phyloP scores from a whole-genome alignment of 2,888 invertebrate genomes.

The Meganola albula region DNA sequence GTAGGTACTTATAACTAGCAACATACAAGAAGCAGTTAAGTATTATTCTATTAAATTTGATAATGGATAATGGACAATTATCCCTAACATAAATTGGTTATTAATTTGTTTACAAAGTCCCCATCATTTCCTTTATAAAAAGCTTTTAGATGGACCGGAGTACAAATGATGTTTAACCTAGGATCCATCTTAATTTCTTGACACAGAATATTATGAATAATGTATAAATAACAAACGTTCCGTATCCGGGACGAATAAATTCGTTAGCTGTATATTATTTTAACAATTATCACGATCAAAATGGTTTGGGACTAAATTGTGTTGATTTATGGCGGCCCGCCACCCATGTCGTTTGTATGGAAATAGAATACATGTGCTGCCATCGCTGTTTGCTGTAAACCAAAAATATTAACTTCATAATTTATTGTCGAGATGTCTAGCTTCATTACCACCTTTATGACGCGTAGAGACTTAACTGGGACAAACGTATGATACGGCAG shows the following conservation, averaged over 20 bases:
- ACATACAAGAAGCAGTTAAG: slow-evolving; percentile 4
- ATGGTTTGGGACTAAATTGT: slow-evolving; percentile 63
- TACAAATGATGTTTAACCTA: slow-evolving; percentile 11
- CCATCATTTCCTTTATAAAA: slow-evolving; percentile 15
- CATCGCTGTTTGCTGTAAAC: slow-evolving; percentile 22
- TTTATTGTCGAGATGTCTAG: slow-evolving; percentile 9
- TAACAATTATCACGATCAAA: slow-evolving; percentile 41
- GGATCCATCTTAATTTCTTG: slow-evolving; percentile 7
- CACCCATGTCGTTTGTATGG: slow-evolving; percentile 55
- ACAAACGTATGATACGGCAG: no score
- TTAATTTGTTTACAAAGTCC: slow-evolving; percentile 17
- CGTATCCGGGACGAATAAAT: slow-evolving; percentile 33
- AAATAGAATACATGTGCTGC: slow-evolving; percentile 51
- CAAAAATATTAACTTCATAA: slow-evolving; percentile 14
- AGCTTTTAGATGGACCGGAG: slow-evolving; percentile 6
- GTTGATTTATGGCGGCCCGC: slow-evolving; percentile 55
- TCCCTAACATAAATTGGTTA: slow-evolving; percentile 20
- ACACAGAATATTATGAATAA: slow-evolving; percentile 11
- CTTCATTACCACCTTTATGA: background rate
- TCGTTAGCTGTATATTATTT: slow-evolving; percentile 32
- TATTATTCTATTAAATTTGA: slow-evolving; percentile 4
- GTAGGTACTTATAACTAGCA: no score
- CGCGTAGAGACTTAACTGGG: no score
- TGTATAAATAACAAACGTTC: slow-evolving; percentile 21
- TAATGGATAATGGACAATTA: slow-evolving; percentile 12